Evolutionary conservation across 2,888 invertebrate genomes (phyloP), one percentile per base, ranked within the genome.

Genomic region (Hymenopus coronatus): DNA sequence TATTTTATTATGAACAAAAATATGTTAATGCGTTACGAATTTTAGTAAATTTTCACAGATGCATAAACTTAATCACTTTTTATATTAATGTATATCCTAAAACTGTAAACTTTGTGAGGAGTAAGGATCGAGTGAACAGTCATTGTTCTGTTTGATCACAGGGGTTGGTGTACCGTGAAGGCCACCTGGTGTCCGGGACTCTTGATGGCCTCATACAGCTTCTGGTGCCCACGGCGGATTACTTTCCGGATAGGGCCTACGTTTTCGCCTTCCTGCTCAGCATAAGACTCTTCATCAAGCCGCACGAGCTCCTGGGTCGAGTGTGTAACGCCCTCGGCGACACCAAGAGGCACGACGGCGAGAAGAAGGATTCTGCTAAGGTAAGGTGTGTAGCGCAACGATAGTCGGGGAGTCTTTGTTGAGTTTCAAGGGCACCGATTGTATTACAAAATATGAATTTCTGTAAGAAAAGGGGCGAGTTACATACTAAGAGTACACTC

Each of bases 251-350:
- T 93, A 95, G 97, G 91, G 96, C 97, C 30, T 99, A 97, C 94
- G 96, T 97, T 90, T 99, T 99, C 94, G 98, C 99, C 90, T 98
- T 99, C 93, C 95, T 99, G 90, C 95, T 99, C 91, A 98, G 98
- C 93, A 98, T 98, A 70, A 95, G 99, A 89, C 95, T 99, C 89
- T 99, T 97, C 94, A 96, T 99, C 92, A 97, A 97, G 92, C 99
- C 99, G 3, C 97, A 98, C 93, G 98, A 98, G 93, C 94, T 99
- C 90, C 95, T 99, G 88, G 96, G 96, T 90, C 96, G 97, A 93
- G 96, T 99, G 89, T 97, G 98, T 92, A 92, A 93, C 90, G 96
- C 96, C 92, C 95, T 97, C 90, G 97, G 97, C 93, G 96, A 97
- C 93, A 95, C 94, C 89, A 97, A 96, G 93, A 96, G 96, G 93